Evolutionary conservation across 2,888 invertebrate genomes (phyloP), one percentile per base, ranked within the genome.

Genomic region (Parnassius apollo): DNA sequence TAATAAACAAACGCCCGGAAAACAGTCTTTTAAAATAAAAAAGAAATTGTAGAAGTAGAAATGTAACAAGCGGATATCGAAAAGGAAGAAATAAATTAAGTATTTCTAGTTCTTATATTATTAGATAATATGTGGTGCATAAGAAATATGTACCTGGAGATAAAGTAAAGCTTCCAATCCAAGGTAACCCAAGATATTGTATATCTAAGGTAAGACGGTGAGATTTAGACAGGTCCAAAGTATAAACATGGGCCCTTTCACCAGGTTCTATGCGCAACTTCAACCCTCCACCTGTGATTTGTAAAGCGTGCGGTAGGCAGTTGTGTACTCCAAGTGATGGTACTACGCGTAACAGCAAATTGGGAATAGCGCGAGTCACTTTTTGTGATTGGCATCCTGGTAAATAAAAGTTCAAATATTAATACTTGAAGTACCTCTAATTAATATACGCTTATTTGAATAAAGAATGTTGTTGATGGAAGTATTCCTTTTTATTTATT

Each of bases 261-360:
- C 96, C 95, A 0, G 96, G 94, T 77, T 95, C 95, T 10, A 95
- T 91, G 67, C 95, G 93, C 68, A 93, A 88, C 66, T 87, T 75
- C 73, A 83, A 77, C 0, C 68, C 73, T 0, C 69, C 71, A 1
- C 73, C 68, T 0, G 69, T 69, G 2, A 69, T 87, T 75, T 94
- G 93, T 44, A 96, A 81, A 0, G 95, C 94, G 80, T 95, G 95
- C 0, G 96, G 96, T 50, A 97, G 88, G 42, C 95, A 94, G 82
- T 96, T 97, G 87, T 95, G 95, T 12, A 97, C 85, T 7, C 94
- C 93, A 22, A 96, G 86, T 0, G 96, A 96, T 0, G 96, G 95
- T 55, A 95, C 80, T n/a, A 96, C 89, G 50, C 94, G 93, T 57
- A 97, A 91, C 8, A 94, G 82, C 77, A 95, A 95, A 82, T 96